These are phyloP conservation scores for Epirrhoe tristata DNA, from an alignment of 2,888 invertebrate genomes.

Conservation along the genomic window DNA sequence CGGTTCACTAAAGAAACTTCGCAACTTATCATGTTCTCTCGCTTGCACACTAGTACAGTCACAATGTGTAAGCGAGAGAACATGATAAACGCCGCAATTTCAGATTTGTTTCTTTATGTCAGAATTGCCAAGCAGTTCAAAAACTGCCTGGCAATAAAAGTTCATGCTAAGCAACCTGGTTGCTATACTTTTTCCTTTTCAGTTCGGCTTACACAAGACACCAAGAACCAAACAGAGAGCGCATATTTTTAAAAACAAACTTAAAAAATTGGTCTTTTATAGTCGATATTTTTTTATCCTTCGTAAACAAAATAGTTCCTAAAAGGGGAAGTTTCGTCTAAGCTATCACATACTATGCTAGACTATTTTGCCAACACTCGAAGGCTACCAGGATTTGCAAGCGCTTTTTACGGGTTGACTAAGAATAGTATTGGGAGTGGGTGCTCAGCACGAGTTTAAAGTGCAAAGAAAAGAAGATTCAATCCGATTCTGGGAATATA, in stretches of 20 bases:
- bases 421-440: conserved; percentile 57
- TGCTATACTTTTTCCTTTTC: too few relatives aligned
- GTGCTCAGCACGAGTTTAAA: conserved; percentile 1
- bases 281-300: conserved; percentile 7
- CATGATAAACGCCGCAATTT: too few relatives aligned
- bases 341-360: conserved; percentile 73
- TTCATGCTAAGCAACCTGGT: too few relatives aligned
- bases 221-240: background rate
- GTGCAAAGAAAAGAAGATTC: background rate
- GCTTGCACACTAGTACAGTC: too few relatives aligned
- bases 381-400: conserved; percentile 70
- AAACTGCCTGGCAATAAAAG: too few relatives aligned
- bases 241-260: background rate
- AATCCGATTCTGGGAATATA: too few relatives aligned
- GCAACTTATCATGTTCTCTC: too few relatives aligned
- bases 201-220: too few relatives aligned
- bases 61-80: too few relatives aligned
- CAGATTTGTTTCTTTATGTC: too few relatives aligned
- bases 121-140: too few relatives aligned
- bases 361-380: conserved; percentile 72
- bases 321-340: conserved; percentile 67
- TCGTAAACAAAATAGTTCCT: conserved; percentile 51
- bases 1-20: too few relatives aligned
- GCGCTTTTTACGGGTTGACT: conserved; percentile 69
- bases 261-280: background rate